Evolutionary conservation across 1,140 invertebrate genomes (phyloP), one percentile per base, ranked within the genome.

Genomic region (Diploscapter pachys): DNA sequence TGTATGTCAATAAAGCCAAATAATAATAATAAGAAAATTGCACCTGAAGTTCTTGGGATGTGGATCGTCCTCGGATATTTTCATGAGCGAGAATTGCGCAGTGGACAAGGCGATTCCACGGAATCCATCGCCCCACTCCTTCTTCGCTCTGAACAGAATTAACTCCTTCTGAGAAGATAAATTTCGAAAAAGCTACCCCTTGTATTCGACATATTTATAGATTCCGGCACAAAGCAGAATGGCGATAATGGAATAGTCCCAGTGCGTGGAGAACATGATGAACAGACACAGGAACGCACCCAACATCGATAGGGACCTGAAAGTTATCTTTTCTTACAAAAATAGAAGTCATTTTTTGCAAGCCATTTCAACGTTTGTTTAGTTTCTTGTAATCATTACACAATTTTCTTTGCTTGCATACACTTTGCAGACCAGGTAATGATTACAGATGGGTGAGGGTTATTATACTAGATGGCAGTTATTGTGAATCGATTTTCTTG

Each of bases 121-220:
- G 73, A 99, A 94, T 65, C 96, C 97, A 90, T 99, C 96, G 75
- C 97, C 97, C 97, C 97, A 99, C 90, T 99, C 97, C 85, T 99
- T 98, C 87, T 99, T 96, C 71, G 97, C 96, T 64, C 94, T 95
- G 66, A 49, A 85, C 62, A 53, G 76, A 52, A 56, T 59, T 52
- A 57, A 8, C 53, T 11, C 53, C 48, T 49, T n/a, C 52, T 9
- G 57, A 81, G 4, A 48, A 65, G 3, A 63, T 53, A 9, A 13
- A 9, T 71, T 61, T 71, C 63, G 48, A 76, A n/a, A 54, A n/a
- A 78, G 51, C 70, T 75, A 94, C 93, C 96, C 96, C 83, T 95
- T 90, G 86, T 97, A 99, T 89, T 99, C 96, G 83, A 99, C 99
- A 87, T 99, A 99, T 88, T 99, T 99, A 89, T 99, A 99, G 82